Evolutionary conservation across 2,888 invertebrate genomes (phyloP).

Genomic region (Chouioia cunea): DNA sequence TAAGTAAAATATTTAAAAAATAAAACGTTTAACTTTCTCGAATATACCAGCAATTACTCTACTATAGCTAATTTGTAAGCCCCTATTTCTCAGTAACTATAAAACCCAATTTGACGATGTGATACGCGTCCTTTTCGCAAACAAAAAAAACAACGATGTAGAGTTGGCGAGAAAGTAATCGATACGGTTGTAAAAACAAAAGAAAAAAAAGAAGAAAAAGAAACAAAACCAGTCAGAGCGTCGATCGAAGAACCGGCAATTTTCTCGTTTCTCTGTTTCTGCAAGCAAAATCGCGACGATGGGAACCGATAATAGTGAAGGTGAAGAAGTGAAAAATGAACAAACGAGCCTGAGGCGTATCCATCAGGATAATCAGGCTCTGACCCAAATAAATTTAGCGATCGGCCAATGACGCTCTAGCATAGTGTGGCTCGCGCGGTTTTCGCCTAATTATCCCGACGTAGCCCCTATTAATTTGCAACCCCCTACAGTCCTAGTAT

Average conservation of each 20-base stretch:
- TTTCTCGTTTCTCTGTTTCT: conserved; percentile 13
- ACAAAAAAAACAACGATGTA: no score
- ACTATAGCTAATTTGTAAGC: no score
- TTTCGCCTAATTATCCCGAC: conserved; percentile 58
- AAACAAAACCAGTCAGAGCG: neutral
- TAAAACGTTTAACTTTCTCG: no score
- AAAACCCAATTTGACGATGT: no score
- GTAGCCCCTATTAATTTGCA: conserved; percentile 47
- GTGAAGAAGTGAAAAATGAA: conserved; percentile 33
- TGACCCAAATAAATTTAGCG: conserved; percentile 58
- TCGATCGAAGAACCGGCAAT: conserved; percentile 37
- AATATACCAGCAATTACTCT: no score
- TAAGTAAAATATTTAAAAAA: no score
- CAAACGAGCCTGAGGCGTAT: conserved; percentile 46
- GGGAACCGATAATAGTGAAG: conserved; percentile 19
- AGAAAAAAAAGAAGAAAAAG: neutral
- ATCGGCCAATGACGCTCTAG: conserved; percentile 49
- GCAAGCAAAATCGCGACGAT: neutral
- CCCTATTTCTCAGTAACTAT: no score
- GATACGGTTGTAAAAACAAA: conserved; percentile 1
- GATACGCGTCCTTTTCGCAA: no score
- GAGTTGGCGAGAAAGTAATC: neutral
- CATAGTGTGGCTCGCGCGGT: conserved; percentile 51
- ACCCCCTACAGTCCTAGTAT: conserved; percentile 37
- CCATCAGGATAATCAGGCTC: conserved; percentile 57